A percentile compares a stretch with the other conserved stretches of the same genome.
Evolutionary conservation across 2,888 invertebrate genomes (phyloP).

Genomic region (Caradrina clavipalpis): DNA sequence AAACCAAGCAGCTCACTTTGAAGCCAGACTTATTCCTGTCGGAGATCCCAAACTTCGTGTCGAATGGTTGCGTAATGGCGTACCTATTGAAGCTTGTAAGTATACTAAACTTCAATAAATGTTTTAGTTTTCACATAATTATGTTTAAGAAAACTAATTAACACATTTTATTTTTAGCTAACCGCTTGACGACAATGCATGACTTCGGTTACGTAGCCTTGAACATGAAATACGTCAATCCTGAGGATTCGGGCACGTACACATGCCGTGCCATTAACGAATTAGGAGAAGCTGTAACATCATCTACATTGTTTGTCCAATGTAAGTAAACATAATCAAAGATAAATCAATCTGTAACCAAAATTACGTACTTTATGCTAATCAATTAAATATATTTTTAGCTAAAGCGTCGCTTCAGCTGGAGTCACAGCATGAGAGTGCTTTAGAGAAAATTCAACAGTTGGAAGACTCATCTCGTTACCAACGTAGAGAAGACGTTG

Average conservation of each 20-base stretch:
- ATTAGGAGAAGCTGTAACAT: conserved; percentile 98
- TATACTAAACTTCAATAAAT: conserved; percentile 51
- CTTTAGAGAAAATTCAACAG: conserved; percentile 96
- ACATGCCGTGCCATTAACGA: conserved; percentile 98
- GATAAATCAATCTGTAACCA: neutral
- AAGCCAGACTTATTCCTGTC: conserved; percentile 98
- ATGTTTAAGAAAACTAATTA: neutral
- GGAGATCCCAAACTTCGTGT: conserved; percentile 98
- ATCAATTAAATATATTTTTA: conserved; percentile 69
- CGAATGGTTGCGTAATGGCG: conserved; percentile 98
- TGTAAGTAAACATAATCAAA: conserved; percentile 89
- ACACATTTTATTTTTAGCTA: conserved; percentile 89
- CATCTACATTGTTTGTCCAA: conserved; percentile 97
- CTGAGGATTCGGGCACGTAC: conserved; percentile 99
- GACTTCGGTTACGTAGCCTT: conserved; percentile 99
- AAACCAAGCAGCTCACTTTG: conserved; percentile 98
- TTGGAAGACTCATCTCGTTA: conserved; percentile 96
- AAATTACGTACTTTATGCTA: neutral
- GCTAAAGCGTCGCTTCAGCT: conserved; percentile 96
- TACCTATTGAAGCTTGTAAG: conserved; percentile 97
- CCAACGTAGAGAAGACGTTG: conserved; percentile 95
- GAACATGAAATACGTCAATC: conserved; percentile 98
- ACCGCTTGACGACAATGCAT: conserved; percentile 98
- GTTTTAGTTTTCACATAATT: neutral
- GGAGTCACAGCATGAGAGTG: conserved; percentile 97